These are phyloP conservation scores for Capitella teleta DNA, from an alignment of 1,140 invertebrate species.

Conservation along the genomic window DNA sequence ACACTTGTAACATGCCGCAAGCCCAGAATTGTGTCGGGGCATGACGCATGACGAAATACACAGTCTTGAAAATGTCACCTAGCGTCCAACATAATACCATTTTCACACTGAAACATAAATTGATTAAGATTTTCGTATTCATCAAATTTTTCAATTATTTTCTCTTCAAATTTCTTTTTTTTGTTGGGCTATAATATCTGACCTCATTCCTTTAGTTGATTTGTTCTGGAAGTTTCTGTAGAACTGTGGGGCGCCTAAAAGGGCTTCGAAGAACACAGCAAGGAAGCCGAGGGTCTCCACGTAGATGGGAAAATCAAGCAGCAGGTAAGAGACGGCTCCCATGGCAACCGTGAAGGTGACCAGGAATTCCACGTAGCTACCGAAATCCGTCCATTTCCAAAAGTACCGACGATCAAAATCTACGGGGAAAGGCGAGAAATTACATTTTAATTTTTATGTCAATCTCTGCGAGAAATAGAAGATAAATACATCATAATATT, in stretches of 20 bases:
- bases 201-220: conserved; percentile 96
- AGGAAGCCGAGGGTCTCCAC: conserved; percentile 57
- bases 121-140: neutral
- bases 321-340: conserved; percentile 74
- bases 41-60: conserved; percentile 80
- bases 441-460: no score
- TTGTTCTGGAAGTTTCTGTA: conserved; percentile 75
- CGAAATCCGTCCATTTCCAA: conserved; percentile 98
- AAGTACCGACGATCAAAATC: conserved; percentile 56
- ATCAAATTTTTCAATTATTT: neutral
- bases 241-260: conserved; percentile 88
- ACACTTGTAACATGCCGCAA: conserved; percentile 81
- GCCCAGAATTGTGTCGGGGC: conserved; percentile 91
- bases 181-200: no score
- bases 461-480: no score
- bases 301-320: conserved; percentile 55
- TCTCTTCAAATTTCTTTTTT: neutral
- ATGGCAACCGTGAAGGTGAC: conserved; percentile 69
- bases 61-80: conserved; percentile 90
- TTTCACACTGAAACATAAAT: conserved; percentile 42
- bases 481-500: no score
- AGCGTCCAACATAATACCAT: conserved; percentile 96
- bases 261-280: conserved; percentile 90
- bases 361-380: conserved; percentile 89
- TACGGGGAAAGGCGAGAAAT: no score